A percentile compares a stretch with the other conserved stretches of the same genome.
phyloP scores from a whole-genome alignment of 2,797 vertebrate genomes.

The Xiphorhynchus erythropygius region DNA sequence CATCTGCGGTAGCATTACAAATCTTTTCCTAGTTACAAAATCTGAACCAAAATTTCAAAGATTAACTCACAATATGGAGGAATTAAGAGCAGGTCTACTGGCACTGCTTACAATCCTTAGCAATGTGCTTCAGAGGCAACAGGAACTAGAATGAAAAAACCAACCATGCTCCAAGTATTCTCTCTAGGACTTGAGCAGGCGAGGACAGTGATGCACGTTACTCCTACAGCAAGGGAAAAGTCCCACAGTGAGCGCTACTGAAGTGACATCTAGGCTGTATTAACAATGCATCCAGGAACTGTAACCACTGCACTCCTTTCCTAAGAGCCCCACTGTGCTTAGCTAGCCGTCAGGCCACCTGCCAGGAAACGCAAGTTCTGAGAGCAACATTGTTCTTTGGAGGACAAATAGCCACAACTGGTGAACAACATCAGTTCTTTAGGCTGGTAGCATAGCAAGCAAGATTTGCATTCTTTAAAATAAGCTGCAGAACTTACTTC shows the following conservation, averaged over 20 bases:
- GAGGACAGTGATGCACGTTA: neutral
- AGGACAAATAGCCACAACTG: neutral
- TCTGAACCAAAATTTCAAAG: neutral
- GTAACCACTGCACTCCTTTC: neutral
- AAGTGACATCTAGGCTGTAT: neutral
- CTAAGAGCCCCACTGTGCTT: neutral
- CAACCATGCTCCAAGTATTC: neutral
- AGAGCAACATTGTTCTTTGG: neutral
- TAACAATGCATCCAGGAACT: neutral
- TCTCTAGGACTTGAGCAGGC: neutral
- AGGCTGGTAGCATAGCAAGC: neutral
- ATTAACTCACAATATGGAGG: neutral
- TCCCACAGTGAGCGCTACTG: neutral
- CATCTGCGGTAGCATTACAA: neutral
- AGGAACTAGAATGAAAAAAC: neutral
- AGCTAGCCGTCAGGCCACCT: neutral
- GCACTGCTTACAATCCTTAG: neutral
- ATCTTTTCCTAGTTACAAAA: neutral
- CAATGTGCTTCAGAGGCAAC: neutral
- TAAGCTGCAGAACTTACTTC: conserved; percentile 81
- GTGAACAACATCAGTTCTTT: neutral
- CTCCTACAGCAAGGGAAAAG: neutral
- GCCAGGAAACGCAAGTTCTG: neutral
- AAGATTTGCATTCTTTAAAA: neutral
- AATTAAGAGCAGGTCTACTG: neutral